Conservation (phyloP, 2,888 invertebrate species). For the Thecophora atra region DNA sequence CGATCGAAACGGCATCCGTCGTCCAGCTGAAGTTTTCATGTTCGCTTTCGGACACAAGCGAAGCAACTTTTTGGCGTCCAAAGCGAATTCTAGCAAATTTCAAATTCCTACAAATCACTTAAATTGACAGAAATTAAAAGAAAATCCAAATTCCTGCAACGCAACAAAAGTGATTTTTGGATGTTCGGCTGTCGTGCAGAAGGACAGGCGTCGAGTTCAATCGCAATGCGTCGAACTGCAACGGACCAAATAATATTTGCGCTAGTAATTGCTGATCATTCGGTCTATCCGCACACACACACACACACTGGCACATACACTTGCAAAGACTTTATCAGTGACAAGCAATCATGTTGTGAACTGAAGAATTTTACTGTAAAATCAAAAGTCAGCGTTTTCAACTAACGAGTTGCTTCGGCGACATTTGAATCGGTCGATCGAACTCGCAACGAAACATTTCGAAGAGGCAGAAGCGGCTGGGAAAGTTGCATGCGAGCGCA, state of each 20-base stretch:
- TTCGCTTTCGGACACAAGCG: neutral
- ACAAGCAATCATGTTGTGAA: neutral
- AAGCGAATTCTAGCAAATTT: neutral
- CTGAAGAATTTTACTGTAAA: constrained; percentile 22
- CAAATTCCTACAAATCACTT: constrained; percentile 28
- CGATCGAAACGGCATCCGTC: neutral
- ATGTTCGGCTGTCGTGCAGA: constrained; percentile 11
- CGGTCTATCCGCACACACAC: neutral
- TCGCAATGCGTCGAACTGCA: neutral
- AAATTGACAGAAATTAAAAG: constrained; percentile 37
- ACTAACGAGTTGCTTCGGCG: constrained; percentile 29
- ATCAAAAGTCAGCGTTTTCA: constrained; percentile 34
- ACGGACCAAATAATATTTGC: neutral
- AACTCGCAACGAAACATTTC: neutral
- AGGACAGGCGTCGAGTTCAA: neutral
- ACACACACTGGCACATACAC: constrained; percentile 12
- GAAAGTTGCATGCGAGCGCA: neutral
- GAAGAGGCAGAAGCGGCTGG: neutral
- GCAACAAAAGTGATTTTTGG: constrained; percentile 37
- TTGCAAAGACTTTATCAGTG: neutral
- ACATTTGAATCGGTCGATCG: constrained; percentile 36
- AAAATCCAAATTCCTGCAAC: constrained; percentile 23
- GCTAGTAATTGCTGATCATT: constrained; percentile 9
- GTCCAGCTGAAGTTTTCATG: neutral
- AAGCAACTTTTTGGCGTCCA: constrained; percentile 7